Evolutionary conservation across 2,888 invertebrate species (phyloP), one percentile per base, ranked within the genome.

Genomic region (Amphiduros pacificus): DNA sequence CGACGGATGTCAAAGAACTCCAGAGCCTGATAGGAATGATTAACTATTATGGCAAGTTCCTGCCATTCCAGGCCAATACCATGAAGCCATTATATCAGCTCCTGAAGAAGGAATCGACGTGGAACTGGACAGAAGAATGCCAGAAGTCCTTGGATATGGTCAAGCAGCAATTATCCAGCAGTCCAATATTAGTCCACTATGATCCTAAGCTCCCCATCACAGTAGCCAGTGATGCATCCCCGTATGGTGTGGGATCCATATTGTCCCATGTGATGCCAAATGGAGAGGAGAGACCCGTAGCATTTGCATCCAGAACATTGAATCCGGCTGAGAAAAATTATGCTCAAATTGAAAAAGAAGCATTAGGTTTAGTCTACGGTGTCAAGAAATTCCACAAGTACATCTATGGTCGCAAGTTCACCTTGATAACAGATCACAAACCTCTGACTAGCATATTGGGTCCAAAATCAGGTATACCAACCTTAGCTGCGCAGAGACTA

Each of bases 261-360:
- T 51, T 82, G 11, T 73, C 75, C 5, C 67, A 70, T 69, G 51
- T 51, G 20, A 26, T 17, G 71, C 62, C 72, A 74, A 31, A 76
- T 68, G 77, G 77, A 20, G 61, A 67, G 17, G 80, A 82, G 62
- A 63, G 75, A 64, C 82, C 83, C 2, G 81, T 84, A 31, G 73
- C 74, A 1, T 83, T 78, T 67, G 82, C 80, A 0, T 83, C 79
- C 52, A 73, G 74, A 11, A 81, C 81, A 55, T 78, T 84, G 61
- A 71, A 67, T 72, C 76, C 71, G 80, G 79, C 74, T 70, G 77
- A 81, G 68, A 63, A 68, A 41, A 71, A 74, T 22, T 81, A 81
- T 67, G 73, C 75, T 24, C 77, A 80, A 66, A 65, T 80, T 14
- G 78, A 82, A 57, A 74, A 77, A 65, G 81, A 79, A 71, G 78